A percentile compares a stretch with the other conserved stretches of the same genome.
Conservation (phyloP, 2,797 vertebrate species). For the Halcyon leucocephala region DNA sequence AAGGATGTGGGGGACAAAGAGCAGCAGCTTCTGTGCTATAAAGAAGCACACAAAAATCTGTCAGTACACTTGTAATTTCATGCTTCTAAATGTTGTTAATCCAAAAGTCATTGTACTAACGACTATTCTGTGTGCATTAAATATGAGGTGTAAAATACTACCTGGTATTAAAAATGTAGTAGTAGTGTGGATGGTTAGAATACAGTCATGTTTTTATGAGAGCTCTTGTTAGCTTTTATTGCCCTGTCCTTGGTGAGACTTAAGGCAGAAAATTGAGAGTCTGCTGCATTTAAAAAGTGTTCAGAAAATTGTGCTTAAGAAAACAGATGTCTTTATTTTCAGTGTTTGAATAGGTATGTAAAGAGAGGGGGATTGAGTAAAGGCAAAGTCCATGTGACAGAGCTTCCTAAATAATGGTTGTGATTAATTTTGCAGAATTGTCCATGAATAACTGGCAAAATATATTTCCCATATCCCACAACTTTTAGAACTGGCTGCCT, state of each 20-base stretch:
- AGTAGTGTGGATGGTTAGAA: not conserved
- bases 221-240: not conserved
- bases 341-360: not conserved
- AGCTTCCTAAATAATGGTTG: not conserved
- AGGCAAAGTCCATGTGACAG: not conserved
- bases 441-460: not conserved
- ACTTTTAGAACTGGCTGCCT: not conserved
- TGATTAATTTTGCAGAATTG: not conserved
- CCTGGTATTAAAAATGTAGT: not conserved
- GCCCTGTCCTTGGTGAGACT: not conserved
- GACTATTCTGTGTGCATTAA: not conserved
- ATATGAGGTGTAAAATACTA: not conserved
- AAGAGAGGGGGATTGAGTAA: not conserved
- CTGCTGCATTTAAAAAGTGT: not conserved
- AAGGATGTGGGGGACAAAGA: constrained; percentile 41
- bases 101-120: not conserved
- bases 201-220: not conserved
- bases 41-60: not conserved
- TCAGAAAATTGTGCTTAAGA: not conserved
- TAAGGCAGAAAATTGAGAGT: not conserved
- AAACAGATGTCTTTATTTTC: not conserved
- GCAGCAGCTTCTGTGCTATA: not conserved
- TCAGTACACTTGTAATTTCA: constrained; percentile 23
- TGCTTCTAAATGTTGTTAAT: constrained; percentile 7
- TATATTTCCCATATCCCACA: not conserved